phyloP scores from a whole-genome alignment of 2,888 invertebrate species.

The Cabera pusaria region DNA sequence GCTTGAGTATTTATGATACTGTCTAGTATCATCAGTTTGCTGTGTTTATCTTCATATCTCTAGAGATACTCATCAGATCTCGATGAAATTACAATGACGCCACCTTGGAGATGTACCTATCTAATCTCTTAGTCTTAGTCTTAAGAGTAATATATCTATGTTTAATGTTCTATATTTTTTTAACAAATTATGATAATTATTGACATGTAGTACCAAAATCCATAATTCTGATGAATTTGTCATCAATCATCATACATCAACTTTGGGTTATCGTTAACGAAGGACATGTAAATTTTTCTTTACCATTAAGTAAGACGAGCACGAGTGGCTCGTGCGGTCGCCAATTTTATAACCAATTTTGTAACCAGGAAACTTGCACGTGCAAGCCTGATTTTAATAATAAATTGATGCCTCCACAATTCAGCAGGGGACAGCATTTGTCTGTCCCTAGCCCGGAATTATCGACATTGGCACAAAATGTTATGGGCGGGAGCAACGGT shows the following conservation, averaged over 20 bases:
- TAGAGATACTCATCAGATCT: too few species aligned
- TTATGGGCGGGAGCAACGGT: conserved; percentile 72
- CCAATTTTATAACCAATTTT: conserved; percentile 79
- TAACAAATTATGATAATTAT: conserved; percentile 1
- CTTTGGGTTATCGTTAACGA: conserved; percentile 59
- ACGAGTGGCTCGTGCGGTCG: conserved; percentile 69
- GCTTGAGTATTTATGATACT: too few species aligned
- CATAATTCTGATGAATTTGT: too few species aligned
- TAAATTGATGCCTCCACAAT: conserved; percentile 74
- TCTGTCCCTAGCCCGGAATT: conserved; percentile 66
- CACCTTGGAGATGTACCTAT: too few species aligned
- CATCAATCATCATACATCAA: conserved; percentile 59
- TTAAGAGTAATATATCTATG: too few species aligned
- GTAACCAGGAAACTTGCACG: conserved; percentile 63
- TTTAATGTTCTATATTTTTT: too few species aligned
- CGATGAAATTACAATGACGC: too few species aligned
- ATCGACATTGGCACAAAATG: conserved; percentile 69
- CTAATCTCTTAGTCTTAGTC: too few species aligned
- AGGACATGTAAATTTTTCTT: conserved; percentile 61
- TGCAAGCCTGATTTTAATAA: conserved; percentile 77
- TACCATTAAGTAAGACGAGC: conserved; percentile 64
- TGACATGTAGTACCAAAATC: not conserved
- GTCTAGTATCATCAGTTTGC: too few species aligned
- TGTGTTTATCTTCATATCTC: too few species aligned
- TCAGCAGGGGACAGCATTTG: conserved; percentile 62